Conservation (phyloP, 2,888 invertebrate species). For the Thera britannica region DNA sequence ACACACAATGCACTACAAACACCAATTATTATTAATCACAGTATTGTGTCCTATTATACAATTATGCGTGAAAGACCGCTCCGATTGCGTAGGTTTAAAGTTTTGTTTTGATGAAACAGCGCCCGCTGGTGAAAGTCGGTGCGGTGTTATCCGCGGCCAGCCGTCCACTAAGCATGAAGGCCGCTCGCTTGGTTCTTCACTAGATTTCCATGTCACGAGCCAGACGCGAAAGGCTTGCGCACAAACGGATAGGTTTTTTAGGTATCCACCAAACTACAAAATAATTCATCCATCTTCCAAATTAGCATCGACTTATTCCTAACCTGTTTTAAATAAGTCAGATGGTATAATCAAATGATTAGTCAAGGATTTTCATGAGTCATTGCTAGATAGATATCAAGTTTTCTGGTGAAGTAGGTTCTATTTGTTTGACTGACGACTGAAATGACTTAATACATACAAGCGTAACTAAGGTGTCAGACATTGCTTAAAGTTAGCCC, state of each 20-base stretch:
- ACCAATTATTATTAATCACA: slow-evolving; percentile 26
- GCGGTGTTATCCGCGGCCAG: slow-evolving; percentile 62
- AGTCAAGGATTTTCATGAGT: no score
- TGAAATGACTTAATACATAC: no score
- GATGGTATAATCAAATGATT: no score
- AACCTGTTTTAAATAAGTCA: neutral
- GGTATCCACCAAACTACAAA: neutral
- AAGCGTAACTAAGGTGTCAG: no score
- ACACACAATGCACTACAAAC: slow-evolving; percentile 35
- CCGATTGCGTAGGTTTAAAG: slow-evolving; percentile 40
- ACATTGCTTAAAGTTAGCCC: no score
- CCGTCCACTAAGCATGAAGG: slow-evolving; percentile 79
- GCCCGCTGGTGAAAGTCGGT: slow-evolving; percentile 69
- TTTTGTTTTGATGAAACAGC: slow-evolving; percentile 64
- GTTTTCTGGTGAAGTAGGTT: no score
- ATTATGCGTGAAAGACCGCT: slow-evolving; percentile 31
- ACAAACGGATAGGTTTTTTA: neutral
- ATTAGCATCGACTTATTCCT: no score
- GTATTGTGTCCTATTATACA: slow-evolving; percentile 32
- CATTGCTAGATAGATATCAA: no score
- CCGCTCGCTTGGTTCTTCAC: slow-evolving; percentile 58
- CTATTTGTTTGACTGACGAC: no score
- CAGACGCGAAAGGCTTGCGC: slow-evolving; percentile 41
- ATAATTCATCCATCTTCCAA: neutral
- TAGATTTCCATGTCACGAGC: slow-evolving; percentile 42